Base-by-base conservation (phyloP, 2,888 invertebrate species). In the Morpho helenor region DNA sequence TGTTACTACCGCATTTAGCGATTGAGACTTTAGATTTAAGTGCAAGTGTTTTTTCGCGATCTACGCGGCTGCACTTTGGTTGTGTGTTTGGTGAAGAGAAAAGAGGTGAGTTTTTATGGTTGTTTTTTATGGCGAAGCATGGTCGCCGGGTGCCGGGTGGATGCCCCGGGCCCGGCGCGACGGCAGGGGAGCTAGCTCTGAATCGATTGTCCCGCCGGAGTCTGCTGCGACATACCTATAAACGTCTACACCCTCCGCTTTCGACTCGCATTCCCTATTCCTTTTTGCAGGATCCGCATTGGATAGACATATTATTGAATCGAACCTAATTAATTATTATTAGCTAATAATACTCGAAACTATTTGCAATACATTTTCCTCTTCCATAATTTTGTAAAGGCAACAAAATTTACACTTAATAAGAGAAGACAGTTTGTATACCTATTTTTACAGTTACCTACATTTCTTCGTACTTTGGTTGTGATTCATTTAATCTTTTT, bases 41-140 rank as follows among this genome's bases (percentile, higher is more conserved):
- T 88, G 87, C 75, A 73, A 79, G 87, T 87, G 85, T 75, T 79
- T 80, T 75, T 79, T 80, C 82, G 84, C 86, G 84, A 84, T 82
- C 80, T 77, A 75, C 83, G 80, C 77, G 82, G 77, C 83, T 84
- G 78, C 82, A 77, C 81, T 82, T 81, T 74, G 75, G 79, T 80
- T 80, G 79, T 78, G 76, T 77, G 81, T 71, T 79, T 74, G 80
- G 78, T 85, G 81, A 80, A 79, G 83, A 84, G 86, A 80, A 71
- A 84, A 86, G 77, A 86, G 87, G 87, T 88, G 74, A 84, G 87
- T 88, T 87, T 84, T 84, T 68, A 56, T 51, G 61, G 70, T 73
- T 70, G 71, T 70, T 75, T 66, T 69, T 66, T 65, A 64, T 60
- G 66, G 68, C 67, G 65, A 64, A 64, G 68, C 64, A 65, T 65